Conservation (phyloP, 2,888 invertebrate species). For the Platycheirus rosarum region DNA sequence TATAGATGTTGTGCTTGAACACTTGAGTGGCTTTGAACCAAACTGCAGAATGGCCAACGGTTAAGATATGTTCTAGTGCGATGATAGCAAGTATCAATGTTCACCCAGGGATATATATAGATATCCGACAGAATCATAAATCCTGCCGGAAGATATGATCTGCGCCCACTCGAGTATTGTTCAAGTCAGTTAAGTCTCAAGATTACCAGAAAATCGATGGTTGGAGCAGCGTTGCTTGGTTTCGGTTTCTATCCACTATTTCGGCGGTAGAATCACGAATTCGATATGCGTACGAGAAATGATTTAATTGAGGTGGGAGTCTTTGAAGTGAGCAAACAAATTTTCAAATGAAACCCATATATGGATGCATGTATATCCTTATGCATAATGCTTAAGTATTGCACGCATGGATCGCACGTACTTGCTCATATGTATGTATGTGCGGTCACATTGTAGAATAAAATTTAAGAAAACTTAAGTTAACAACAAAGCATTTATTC, state of each 20-base stretch:
- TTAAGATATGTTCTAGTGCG: constrained; percentile 33
- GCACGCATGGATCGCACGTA: no score
- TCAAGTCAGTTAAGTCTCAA: constrained; percentile 27
- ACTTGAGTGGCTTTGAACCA: constrained; percentile 63
- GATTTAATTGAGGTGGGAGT: no score
- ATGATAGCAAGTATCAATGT: constrained; percentile 1
- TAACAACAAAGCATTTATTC: no score
- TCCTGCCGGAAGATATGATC: constrained; percentile 37
- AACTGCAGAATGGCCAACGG: constrained; percentile 51
- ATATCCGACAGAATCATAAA: constrained; percentile 27
- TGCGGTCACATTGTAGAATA: no score
- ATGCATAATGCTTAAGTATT: no score
- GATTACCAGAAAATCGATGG: constrained; percentile 32
- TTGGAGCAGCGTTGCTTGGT: constrained; percentile 2
- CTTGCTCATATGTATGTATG: no score
- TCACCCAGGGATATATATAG: neutral
- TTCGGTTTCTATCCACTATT: constrained; percentile 8
- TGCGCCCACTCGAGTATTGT: constrained; percentile 1
- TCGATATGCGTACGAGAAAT: constrained; percentile 22
- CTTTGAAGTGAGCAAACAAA: no score
- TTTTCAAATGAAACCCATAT: no score
- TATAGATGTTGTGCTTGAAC: constrained; percentile 56
- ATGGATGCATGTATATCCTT: no score
- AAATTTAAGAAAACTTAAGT: no score
- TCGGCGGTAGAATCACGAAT: constrained; percentile 33